Evolutionary conservation across 2,797 vertebrate genomes (phyloP), one percentile per base, ranked within the genome.

Genomic region (Hippoglossus hippoglossus): DNA sequence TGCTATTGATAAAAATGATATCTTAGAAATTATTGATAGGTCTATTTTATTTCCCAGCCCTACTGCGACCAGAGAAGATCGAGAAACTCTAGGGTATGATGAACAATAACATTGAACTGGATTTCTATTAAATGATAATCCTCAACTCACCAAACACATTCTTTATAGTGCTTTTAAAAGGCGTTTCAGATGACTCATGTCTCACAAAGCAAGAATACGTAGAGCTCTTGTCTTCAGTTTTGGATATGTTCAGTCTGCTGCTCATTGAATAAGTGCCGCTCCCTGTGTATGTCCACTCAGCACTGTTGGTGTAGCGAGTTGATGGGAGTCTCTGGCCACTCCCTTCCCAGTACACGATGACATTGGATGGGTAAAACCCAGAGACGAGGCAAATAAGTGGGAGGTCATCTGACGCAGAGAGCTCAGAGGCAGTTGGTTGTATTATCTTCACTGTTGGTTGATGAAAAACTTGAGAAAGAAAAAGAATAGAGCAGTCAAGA

Each of bases 131-230:
- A 63, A 44, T 25, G 21, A 46, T 56, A 6, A 59, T 24, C 11
- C 0, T 46, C 16, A 62, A 50, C 92, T 83, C 63, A 94, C 93
- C 93, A 73, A 92, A 94, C 16, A 91, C 65, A 69, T 92, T 70
- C 7, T 63, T 72, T 46, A 90, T 60, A 1, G 57, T 77, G 31
- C 18, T 55, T 12, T 16, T 16, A 62, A 88, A 21, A 24, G 79
- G 85, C 0, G 0, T 55, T 62, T 75, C 8, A 15, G 87, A 91
- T 2, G 93, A 93, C 65, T 93, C 90, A 0, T 95, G 93, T 61
- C 2, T 80, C 57, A 91, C 93, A 53, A 82, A 67, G 79, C 94
- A 94, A 18, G 88, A 77, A 62, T 90, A 94, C 0, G 15, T 59
- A 1, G 81, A 85, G 3, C 70, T 19, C 12, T 68, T 71, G 39